These are phyloP conservation scores for Oncopodura yosiiana DNA, from an alignment of 1,140 invertebrate species.

Conservation along the genomic window DNA sequence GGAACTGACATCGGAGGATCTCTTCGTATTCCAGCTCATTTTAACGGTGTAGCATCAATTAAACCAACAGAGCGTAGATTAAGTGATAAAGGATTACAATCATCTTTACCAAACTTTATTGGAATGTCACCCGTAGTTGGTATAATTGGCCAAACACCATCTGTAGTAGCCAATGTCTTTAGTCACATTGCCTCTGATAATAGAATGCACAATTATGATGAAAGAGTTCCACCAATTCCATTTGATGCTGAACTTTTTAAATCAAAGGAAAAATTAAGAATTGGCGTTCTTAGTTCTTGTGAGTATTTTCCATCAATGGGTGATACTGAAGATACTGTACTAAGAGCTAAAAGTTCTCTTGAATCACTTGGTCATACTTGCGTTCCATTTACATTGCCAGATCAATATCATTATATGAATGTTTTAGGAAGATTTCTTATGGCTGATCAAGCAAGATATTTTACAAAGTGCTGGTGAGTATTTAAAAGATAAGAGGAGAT, in stretches of 20 bases:
- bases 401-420: slow-evolving; percentile 28
- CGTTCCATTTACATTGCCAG: slow-evolving; percentile 25
- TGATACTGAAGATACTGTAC: slow-evolving; percentile 18
- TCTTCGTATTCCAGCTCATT: slow-evolving; percentile 27
- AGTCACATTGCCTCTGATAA: neutral
- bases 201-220: slow-evolving; percentile 18
- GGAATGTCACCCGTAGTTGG: slow-evolving; percentile 22
- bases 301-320: slow-evolving; percentile 27
- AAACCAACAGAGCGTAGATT: slow-evolving; percentile 23
- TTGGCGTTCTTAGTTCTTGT: slow-evolving; percentile 19
- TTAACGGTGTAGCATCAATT: slow-evolving; percentile 26
- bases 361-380: slow-evolving; percentile 26
- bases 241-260: slow-evolving; percentile 22
- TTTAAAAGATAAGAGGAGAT: no score
- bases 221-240: slow-evolving; percentile 13
- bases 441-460: slow-evolving; percentile 22
- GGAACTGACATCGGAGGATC: slow-evolving; percentile 45
- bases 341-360: slow-evolving; percentile 15
- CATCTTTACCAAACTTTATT: slow-evolving; percentile 26
- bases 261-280: slow-evolving; percentile 25
- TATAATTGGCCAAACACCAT: slow-evolving; percentile 25
- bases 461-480: slow-evolving; percentile 22
- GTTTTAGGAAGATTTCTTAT: slow-evolving; percentile 20
- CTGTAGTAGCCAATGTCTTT: slow-evolving; percentile 20
- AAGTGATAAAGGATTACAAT: slow-evolving; percentile 20